These are phyloP conservation scores for Coccyzus lansbergi DNA, from an alignment of 2,797 vertebrate genomes.

Conservation along the genomic window DNA sequence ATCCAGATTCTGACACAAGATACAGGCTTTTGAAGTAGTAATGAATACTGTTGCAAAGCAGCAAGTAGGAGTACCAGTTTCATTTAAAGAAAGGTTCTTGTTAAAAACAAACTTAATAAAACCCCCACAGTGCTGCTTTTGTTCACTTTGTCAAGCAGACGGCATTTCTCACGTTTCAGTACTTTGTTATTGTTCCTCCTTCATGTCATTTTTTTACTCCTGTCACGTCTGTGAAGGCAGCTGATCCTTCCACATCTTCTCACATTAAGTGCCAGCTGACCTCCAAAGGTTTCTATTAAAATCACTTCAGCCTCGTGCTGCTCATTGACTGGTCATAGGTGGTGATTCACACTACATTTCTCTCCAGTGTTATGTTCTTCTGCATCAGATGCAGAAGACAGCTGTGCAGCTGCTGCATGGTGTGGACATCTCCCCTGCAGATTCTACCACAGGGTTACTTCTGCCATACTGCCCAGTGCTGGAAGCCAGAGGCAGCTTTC, in stretches of 20 bases:
- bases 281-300: not conserved
- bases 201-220: not conserved
- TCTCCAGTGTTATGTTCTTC: not conserved
- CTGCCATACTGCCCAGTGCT: accelerated
- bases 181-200: not conserved
- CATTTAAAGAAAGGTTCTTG: not conserved
- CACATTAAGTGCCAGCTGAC: accelerated
- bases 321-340: not conserved
- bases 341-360: not conserved
- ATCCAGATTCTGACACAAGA: not conserved
- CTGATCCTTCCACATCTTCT: not conserved
- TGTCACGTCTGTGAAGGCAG: not conserved
- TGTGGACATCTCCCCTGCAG: accelerated
- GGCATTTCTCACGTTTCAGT: not conserved
- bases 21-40: not conserved
- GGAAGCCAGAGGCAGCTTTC: not conserved
- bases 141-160: not conserved
- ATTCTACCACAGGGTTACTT: not conserved
- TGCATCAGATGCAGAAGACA: not conserved
- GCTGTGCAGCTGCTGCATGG: not conserved
- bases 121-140: not conserved
- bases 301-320: not conserved
- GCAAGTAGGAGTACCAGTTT: not conserved
- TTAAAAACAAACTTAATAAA: not conserved
- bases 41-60: not conserved